These are phyloP conservation scores for Zaprionus ornatus DNA, from an alignment of 1,140 invertebrate species.

Conservation along the genomic window DNA sequence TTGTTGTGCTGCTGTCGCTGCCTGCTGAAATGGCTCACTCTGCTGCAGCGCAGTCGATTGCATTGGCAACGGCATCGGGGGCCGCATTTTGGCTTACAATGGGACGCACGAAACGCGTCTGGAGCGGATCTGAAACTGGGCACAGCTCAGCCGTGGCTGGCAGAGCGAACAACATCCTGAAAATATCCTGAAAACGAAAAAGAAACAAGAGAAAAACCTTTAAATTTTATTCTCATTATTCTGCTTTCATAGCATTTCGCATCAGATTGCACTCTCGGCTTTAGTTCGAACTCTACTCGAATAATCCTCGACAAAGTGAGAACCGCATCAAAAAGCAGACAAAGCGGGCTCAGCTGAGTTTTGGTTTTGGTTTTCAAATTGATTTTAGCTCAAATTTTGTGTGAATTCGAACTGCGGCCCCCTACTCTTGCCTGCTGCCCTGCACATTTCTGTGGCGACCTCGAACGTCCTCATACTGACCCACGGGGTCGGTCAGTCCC, in stretches of 20 bases:
- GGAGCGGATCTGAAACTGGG: neutral
- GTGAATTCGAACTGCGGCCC: neutral
- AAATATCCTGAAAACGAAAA: constrained; percentile 29
- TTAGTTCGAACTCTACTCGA: neutral
- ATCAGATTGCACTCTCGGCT: neutral
- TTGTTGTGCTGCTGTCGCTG: constrained; percentile 33
- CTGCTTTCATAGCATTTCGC: neutral
- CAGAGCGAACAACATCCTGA: constrained; percentile 50
- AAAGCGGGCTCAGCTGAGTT: constrained; percentile 8
- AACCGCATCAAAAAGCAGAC: constrained; percentile 1
- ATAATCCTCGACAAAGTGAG: constrained; percentile 1
- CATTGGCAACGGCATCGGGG: constrained; percentile 60
- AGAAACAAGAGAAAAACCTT: neutral
- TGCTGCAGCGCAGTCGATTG: constrained; percentile 59
- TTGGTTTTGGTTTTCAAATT: constrained; percentile 18
- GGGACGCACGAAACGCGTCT: neutral
- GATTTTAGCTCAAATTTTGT: constrained; percentile 11
- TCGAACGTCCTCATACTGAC: neutral
- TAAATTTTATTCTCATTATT: neutral
- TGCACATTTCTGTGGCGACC: constrained; percentile 6
- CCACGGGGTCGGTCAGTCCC: neutral
- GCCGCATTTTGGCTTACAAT: constrained; percentile 61
- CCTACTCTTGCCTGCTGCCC: neutral
- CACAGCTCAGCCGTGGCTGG: constrained; percentile 65
- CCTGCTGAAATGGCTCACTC: constrained; percentile 63